A percentile compares a stretch with the other conserved stretches of the same genome.
Evolutionary conservation across 1,140 invertebrate genomes (phyloP).

Genomic region (Mactra quadrangularis): DNA sequence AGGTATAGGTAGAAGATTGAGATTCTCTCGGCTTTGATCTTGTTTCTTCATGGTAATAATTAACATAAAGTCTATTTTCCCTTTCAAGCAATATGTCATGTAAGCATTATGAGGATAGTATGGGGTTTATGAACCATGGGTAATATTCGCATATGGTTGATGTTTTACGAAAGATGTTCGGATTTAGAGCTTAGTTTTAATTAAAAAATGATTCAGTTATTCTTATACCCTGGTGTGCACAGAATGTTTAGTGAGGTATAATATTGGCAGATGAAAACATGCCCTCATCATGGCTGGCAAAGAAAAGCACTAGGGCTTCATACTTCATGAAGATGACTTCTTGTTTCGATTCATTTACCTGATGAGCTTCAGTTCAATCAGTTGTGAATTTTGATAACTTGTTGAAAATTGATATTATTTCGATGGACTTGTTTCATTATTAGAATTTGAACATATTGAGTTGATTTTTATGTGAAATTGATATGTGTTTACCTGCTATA

Average conservation of each 20-base stretch:
- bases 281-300: background rate
- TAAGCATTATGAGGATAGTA: conserved; percentile 48
- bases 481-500: too few species aligned
- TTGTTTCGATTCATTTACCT: background rate
- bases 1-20: conserved; percentile 38
- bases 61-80: conserved; percentile 63
- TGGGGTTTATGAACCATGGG: conserved; percentile 32
- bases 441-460: too few species aligned
- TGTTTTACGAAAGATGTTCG: conserved; percentile 53
- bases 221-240: conserved; percentile 34
- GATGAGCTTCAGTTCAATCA: background rate
- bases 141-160: conserved; percentile 60
- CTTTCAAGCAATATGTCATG: conserved; percentile 57
- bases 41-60: conserved; percentile 58
- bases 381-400: too few species aligned
- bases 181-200: conserved; percentile 64
- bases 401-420: too few species aligned
- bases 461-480: too few species aligned
- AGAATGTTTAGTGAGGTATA: conserved; percentile 57
- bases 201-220: conserved; percentile 62
- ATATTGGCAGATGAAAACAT: conserved; percentile 42
- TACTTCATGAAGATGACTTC: too few species aligned
- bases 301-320: background rate
- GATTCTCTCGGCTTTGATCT: conserved; percentile 53
- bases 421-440: too few species aligned